Conservation (phyloP, 2,113 vertebrate species). For the Pelusios castaneus region DNA sequence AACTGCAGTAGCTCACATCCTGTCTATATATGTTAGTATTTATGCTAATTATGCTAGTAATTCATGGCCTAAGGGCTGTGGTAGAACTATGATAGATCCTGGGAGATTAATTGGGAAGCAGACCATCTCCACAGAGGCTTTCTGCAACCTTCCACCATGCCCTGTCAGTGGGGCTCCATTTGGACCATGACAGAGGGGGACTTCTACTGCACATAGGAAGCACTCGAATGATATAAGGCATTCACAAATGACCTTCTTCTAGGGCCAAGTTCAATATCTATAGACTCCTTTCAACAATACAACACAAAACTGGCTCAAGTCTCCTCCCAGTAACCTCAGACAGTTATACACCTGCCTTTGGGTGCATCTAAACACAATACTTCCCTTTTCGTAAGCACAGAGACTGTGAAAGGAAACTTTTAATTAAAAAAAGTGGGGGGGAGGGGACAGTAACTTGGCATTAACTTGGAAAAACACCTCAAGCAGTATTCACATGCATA, state of each 20-base stretch:
- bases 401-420: too few species aligned
- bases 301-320: too few species aligned
- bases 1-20: neutral
- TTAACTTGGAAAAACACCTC: too few species aligned
- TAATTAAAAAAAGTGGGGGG: too few species aligned
- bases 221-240: neutral
- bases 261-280: too few species aligned
- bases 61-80: accelerated
- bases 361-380: too few species aligned
- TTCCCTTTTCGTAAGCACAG: too few species aligned
- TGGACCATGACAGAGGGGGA: neutral
- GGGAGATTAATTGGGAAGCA: neutral
- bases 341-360: too few species aligned
- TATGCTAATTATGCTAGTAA: neutral
- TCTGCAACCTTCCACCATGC: neutral
- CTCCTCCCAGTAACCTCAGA: too few species aligned
- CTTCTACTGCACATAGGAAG: neutral
- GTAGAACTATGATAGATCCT: neutral
- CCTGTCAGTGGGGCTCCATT: neutral
- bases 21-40: neutral
- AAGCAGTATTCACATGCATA: too few species aligned
- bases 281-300: too few species aligned
- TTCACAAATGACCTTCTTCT: neutral
- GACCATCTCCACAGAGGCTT: neutral
- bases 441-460: too few species aligned